phyloP scores from a whole-genome alignment of 2,797 vertebrate species.

The Petrocephalus schoutedeni region DNA sequence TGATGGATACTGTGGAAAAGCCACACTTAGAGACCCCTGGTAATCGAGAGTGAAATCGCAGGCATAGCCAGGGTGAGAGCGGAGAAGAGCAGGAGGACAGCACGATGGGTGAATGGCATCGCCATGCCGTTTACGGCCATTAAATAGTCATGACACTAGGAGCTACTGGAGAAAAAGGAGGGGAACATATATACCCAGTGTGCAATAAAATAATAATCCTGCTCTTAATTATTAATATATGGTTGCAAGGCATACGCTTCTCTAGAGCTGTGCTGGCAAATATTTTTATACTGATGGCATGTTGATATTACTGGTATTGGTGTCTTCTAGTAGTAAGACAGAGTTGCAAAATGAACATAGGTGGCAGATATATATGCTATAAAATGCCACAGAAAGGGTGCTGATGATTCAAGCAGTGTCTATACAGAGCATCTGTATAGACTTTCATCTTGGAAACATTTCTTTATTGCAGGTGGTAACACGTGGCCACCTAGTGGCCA shows the following conservation, averaged over 20 bases:
- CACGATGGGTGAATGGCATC: neutral
- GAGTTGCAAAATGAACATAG: neutral
- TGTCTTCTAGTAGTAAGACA: neutral
- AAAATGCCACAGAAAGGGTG: neutral
- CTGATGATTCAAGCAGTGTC: neutral
- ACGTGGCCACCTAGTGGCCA: neutral
- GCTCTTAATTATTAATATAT: neutral
- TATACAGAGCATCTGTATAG: neutral
- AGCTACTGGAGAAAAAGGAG: neutral
- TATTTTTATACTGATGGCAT: slow-evolving; percentile 8
- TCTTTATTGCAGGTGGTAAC: neutral
- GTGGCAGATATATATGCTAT: neutral
- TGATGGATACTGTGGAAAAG: neutral
- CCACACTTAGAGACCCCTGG: neutral
- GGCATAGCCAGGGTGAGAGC: neutral
- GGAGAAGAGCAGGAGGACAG: too few relatives aligned
- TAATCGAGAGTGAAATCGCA: neutral
- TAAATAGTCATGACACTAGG: neutral
- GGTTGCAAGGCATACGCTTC: neutral
- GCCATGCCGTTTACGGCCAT: neutral
- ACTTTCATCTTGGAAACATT: neutral
- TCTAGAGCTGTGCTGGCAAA: neutral
- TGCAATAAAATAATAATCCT: neutral
- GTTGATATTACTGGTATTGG: neutral
- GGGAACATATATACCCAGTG: neutral